Evolutionary conservation across 2,113 vertebrate genomes (phyloP), one percentile per base, ranked within the genome.

Genomic region (Dicerorhinus sumatrensis): DNA sequence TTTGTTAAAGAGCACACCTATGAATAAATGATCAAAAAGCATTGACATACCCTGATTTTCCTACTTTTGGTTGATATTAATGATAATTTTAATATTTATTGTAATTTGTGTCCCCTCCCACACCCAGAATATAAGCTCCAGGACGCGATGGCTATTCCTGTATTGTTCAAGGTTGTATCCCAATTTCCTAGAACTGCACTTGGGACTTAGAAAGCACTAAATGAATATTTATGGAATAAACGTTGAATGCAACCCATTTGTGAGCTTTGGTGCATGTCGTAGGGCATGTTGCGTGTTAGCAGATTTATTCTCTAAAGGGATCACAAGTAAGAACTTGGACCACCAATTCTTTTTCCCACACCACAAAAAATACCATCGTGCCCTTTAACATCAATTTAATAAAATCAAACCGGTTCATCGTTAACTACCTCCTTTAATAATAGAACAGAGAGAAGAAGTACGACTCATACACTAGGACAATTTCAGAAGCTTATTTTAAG

Each of bases 301-400:
- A 94, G 75, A 60, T 86, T 97, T 60, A 94, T 79, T 60, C 51
- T 93, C 31, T 86, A 4, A 81, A 62, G 39, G 10, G 20, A 80
- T 13, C 7, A 48, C 9, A 62, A 58, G 42, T 42, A 70, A 42
- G 17, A 42, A 84, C 11, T 48, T 76, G 12, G 11, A 62, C 6
- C 23, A 80, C 42, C 46, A 60, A 56, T 48, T 65, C 9, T 90
- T 94, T 72, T 63, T n/a, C 75, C 39, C 42, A 56, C 7, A 31
- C 11, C 17, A 51, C 60, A 39, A 94, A 84, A 95, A 89, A 25
- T 21, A 67, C 4, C 51, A 76, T 67, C 9, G 62, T 46, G 42
- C 3, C 21, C 5, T 60, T 20, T 42, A 54, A 79, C 91, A 58
- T 1, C 4, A 84, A 54, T 67, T 27, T 81, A 77, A 79, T 82